Evolutionary conservation across 2,113 vertebrate species (phyloP).

Genomic region (Ivindomyrus marchei): DNA sequence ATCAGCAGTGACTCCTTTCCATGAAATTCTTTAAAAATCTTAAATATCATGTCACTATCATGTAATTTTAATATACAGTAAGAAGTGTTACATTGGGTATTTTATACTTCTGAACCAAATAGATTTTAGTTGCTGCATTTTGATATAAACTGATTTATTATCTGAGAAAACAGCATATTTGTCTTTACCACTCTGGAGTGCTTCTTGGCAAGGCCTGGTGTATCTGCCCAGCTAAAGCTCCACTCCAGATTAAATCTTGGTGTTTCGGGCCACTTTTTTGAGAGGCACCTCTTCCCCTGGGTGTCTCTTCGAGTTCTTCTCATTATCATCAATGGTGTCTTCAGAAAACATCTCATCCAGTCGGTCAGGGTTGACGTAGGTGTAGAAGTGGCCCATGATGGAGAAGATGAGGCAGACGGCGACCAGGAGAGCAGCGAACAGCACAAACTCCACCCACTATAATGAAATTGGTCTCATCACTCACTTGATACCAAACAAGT

Average conservation of each 20-base stretch:
- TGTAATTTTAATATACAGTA: not conserved
- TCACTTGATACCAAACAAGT: not conserved
- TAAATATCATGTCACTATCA: not conserved
- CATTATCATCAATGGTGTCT: slow-evolving; percentile 35
- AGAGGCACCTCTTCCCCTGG: not conserved
- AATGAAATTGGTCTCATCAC: slow-evolving; percentile 8
- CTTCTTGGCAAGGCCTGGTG: not conserved
- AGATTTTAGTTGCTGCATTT: not conserved
- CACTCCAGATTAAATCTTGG: slow-evolving; percentile 59
- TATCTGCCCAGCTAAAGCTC: not conserved
- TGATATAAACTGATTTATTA: not conserved
- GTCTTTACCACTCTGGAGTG: not conserved
- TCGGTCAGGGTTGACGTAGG: slow-evolving; percentile 68
- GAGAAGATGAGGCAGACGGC: slow-evolving; percentile 85
- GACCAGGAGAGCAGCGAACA: slow-evolving; percentile 80
- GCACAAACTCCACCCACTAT: slow-evolving; percentile 94
- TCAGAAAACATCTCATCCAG: slow-evolving; percentile 47
- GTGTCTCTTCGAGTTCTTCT: slow-evolving; percentile 29
- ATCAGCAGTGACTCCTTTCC: not conserved
- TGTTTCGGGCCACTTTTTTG: slow-evolving; percentile 44
- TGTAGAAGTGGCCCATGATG: slow-evolving; percentile 86
- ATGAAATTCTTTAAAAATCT: not conserved
- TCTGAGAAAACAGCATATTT: not conserved
- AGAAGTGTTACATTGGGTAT: not conserved
- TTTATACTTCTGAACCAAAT: not conserved